A percentile compares a stretch with the other conserved stretches of the same genome.
Evolutionary conservation across 2,113 vertebrate species (phyloP).

Genomic region (Protobothrops flavoviridis): DNA sequence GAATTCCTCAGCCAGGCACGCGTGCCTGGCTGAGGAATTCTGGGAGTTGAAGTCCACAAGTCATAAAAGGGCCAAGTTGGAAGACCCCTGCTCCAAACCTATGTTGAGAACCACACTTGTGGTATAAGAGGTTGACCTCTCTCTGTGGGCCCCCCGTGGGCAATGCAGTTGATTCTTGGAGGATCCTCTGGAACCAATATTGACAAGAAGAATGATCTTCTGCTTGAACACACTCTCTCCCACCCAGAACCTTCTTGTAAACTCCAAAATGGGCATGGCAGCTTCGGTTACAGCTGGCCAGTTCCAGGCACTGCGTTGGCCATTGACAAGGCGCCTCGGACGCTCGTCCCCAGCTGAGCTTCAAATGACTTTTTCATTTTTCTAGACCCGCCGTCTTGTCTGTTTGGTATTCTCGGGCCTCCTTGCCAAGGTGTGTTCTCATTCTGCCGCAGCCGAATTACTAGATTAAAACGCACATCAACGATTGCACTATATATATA

Average conservation of each 20-base stretch:
- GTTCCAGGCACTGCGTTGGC: constrained; percentile 38
- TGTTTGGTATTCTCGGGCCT: constrained; percentile 76
- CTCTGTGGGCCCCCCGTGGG: neutral
- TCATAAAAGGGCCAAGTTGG: too few relatives aligned
- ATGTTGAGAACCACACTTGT: neutral
- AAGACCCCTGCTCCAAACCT: neutral
- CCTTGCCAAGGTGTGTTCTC: constrained; percentile 51
- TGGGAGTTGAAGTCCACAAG: too few relatives aligned
- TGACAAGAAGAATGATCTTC: neutral
- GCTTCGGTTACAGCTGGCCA: constrained; percentile 59
- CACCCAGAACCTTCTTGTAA: neutral
- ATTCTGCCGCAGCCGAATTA: constrained; percentile 71
- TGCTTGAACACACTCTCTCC: neutral
- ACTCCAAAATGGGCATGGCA: constrained; percentile 2
- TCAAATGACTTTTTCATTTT: constrained; percentile 80
- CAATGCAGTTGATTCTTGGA: neutral
- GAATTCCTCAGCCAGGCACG: too few relatives aligned
- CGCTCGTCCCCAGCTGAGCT: constrained; percentile 73
- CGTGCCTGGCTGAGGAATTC: too few relatives aligned
- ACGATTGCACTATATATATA: constrained; percentile 62
- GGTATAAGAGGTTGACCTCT: neutral
- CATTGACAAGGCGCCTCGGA: constrained; percentile 1
- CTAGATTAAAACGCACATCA: constrained; percentile 82
- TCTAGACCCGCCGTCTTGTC: constrained; percentile 58
- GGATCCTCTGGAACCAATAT: neutral